Conservation (phyloP, 2,113 vertebrate genomes). For the Salvelinus sp. region DNA sequence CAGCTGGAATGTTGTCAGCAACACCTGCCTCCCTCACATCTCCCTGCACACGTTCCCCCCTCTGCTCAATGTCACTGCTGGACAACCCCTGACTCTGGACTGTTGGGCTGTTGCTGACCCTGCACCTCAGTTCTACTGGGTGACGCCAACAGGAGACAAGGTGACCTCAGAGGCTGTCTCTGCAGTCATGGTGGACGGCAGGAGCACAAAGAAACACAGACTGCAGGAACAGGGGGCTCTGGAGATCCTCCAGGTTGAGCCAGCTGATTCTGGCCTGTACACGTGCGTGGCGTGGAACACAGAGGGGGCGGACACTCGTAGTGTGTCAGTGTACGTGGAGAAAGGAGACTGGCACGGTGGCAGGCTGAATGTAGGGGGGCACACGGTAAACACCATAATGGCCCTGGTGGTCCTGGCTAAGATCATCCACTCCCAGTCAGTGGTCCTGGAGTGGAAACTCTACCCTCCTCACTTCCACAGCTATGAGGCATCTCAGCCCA, state of each 20-base stretch:
- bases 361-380: conserved; percentile 21
- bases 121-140: conserved; percentile 80
- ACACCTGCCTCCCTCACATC: conserved; percentile 76
- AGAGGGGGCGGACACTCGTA: conserved; percentile 76
- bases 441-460: conserved; percentile 79
- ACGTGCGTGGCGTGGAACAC: conserved; percentile 81
- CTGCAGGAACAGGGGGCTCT: conserved; percentile 71
- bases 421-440: conserved; percentile 77
- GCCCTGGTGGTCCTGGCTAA: conserved; percentile 76
- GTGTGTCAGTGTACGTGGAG: conserved; percentile 70
- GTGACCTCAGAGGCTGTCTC: conserved; percentile 68
- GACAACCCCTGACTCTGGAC: conserved; percentile 70
- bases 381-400: conserved; percentile 35
- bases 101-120: conserved; percentile 79
- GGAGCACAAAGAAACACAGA: conserved; percentile 63
- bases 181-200: conserved; percentile 51
- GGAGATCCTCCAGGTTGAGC: conserved; percentile 71
- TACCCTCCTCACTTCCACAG: conserved; percentile 43
- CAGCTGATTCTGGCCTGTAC: conserved; percentile 75
- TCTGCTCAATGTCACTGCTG: conserved; percentile 65
- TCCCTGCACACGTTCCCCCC: conserved; percentile 66
- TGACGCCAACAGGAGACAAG: conserved; percentile 79
- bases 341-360: conserved; percentile 35
- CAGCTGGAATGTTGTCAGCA: conserved; percentile 54
- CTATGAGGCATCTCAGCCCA: conserved; percentile 37